Base-by-base conservation (phyloP, 2,113 vertebrate genomes). In the Sphyrna mokarran region DNA sequence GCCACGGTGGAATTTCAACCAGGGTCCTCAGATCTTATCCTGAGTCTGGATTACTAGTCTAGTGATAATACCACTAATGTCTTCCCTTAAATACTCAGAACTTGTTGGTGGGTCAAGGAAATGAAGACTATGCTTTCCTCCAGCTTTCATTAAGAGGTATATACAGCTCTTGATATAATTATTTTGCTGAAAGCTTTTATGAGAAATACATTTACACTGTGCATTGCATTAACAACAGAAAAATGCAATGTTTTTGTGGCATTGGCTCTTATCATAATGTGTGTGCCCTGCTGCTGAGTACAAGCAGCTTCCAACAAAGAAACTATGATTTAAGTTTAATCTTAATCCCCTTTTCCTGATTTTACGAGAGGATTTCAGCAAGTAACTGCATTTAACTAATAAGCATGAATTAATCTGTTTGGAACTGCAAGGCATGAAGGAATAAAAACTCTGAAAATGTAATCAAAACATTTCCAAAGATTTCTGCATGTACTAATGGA, bases 301-400 rank as follows among this genome's bases (percentile, higher is more conserved):
- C 66, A 72, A 95, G 13, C 94, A 33, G 66, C 96, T 29, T 95
- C 95, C 86, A 18, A 83, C 89, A 96, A 96, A 97, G 96, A 97
- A 97, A 97, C 97, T 16, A 54, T 98, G 97, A 98, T 98, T 98
- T 98, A 96, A 97, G 97, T 96, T 98, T 98, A 98, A 97, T 97
- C 97, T 96, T 98, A 98, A 98, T 98, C 98, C 98, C 86, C 96
- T 98, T 98, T 97, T 97, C 98, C 98, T 98, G 98, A 98, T 98
- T 97, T 98, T 97, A 97, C 97, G 97, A 97, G 97, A 97, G 96
- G 96, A 98, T 98, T 98, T 97, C 97, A 97, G 96, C 97, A 97
- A 97, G 97, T 97, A 98, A 98, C 98, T 98, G 96, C 97, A 98
- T 98, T 98, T 98, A 98, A 98, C 98, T 98, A 98, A 97, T 97